phyloP scores from a whole-genome alignment of 1,140 invertebrate genomes.

The Fopius arisanus region DNA sequence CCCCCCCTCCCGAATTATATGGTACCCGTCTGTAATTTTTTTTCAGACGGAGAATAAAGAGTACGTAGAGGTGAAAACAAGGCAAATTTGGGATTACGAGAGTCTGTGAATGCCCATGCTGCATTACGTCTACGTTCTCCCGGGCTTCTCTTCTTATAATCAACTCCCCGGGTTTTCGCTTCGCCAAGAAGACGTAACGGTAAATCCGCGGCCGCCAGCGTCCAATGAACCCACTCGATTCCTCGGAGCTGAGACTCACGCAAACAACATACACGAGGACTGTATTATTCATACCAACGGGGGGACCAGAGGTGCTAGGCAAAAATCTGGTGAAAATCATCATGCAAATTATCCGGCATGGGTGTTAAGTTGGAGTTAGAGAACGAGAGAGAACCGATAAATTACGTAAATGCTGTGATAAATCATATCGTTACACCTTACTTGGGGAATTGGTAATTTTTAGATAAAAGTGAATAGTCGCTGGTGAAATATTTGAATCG shows the following conservation, averaged over 20 bases:
- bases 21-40: no score
- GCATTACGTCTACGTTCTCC: conserved; percentile 11
- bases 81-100: neutral
- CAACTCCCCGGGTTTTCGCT: conserved; percentile 37
- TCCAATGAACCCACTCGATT: conserved; percentile 63
- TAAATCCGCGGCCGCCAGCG: conserved; percentile 63
- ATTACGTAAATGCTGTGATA: neutral
- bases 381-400: neutral
- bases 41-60: no score
- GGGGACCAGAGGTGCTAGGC: neutral
- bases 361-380: neutral
- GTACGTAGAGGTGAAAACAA: neutral
- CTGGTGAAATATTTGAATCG: neutral
- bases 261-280: conserved; percentile 17
- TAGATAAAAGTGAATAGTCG: neutral
- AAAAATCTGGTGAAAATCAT: conserved; percentile 11
- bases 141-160: neutral
- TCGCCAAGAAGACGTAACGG: conserved; percentile 63
- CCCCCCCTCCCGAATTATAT: no score
- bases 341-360: neutral
- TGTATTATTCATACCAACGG: neutral
- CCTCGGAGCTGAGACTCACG: conserved; percentile 40
- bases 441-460: neutral
- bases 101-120: neutral
- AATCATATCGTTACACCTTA: neutral